Conservation (phyloP, 92 coral and sea anemone genomes). For the Phenganax stokvisi region DNA sequence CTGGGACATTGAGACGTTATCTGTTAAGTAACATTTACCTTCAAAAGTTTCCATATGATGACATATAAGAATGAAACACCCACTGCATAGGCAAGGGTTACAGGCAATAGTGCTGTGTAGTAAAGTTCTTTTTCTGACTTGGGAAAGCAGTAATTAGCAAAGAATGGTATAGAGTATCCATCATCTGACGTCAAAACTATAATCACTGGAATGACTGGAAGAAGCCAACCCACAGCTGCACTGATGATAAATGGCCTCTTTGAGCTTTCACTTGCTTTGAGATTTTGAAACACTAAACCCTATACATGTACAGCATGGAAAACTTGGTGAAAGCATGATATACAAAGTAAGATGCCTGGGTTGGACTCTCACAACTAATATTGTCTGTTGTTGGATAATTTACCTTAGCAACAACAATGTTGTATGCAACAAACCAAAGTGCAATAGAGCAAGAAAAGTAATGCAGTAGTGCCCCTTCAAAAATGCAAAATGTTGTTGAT, state of each 20-base stretch:
- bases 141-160: slow-evolving; percentile 60
- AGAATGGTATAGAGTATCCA: slow-evolving; percentile 35
- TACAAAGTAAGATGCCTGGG: not conserved
- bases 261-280: not conserved
- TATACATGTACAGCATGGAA: not conserved
- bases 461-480: slow-evolving; percentile 63
- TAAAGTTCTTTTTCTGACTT: slow-evolving; percentile 18
- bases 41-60: slow-evolving; percentile 22
- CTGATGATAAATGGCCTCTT: slow-evolving; percentile 47
- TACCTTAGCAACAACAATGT: slow-evolving; percentile 72
- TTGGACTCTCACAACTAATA: not conserved
- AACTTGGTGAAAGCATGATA: not conserved
- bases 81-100: slow-evolving; percentile 55
- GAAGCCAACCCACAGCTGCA: slow-evolving; percentile 61
- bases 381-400: not conserved
- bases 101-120: slow-evolving; percentile 56
- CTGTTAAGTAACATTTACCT: not conserved
- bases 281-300: slow-evolving; percentile 25
- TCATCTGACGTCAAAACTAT: slow-evolving; percentile 54
- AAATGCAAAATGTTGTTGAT: slow-evolving; percentile 69
- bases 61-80: slow-evolving; percentile 63
- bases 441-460: slow-evolving; percentile 58
- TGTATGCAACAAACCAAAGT: slow-evolving; percentile 74
- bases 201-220: slow-evolving; percentile 76
- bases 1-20: not conserved